Conservation (phyloP, 2,113 vertebrate genomes). For the Coptodon bakossiorum region DNA sequence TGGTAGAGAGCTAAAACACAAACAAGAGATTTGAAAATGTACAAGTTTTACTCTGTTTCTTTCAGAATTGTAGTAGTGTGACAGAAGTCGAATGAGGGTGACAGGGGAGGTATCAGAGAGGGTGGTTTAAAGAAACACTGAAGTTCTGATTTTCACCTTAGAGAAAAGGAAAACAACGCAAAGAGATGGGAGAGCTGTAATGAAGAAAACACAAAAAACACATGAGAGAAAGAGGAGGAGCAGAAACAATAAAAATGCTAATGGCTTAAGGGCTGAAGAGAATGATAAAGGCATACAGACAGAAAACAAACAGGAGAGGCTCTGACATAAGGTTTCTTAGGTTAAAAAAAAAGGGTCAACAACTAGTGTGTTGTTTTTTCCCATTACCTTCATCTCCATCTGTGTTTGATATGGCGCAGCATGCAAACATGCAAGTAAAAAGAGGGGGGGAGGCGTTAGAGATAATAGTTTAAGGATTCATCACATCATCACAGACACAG, state of each 20-base stretch:
- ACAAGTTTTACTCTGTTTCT: neutral
- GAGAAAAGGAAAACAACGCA: neutral
- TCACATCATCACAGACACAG: conserved; percentile 9
- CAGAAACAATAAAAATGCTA: conserved; percentile 67
- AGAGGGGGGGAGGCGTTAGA: conserved; percentile 72
- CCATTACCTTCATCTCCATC: conserved; percentile 92
- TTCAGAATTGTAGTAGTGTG: neutral
- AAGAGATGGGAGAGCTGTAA: neutral
- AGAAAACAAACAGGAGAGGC: conserved; percentile 23
- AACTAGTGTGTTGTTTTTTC: neutral
- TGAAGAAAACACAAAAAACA: neutral
- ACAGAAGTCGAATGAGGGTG: neutral
- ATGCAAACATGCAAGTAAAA: conserved; percentile 97
- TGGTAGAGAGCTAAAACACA: neutral
- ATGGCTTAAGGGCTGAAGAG: conserved; percentile 51
- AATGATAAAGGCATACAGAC: conserved; percentile 42
- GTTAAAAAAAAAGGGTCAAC: neutral
- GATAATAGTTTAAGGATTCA: conserved; percentile 2
- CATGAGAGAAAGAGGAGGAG: neutral
- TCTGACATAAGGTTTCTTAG: conserved; percentile 9
- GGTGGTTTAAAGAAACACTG: conserved; percentile 14
- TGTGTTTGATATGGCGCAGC: conserved; percentile 85
- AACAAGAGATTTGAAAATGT: neutral
- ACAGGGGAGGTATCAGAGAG: conserved; percentile 11
- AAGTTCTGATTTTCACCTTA: conserved; percentile 27